Evolutionary conservation across 2,797 vertebrate species (phyloP).

Genomic region (Hapalemur alaotrensis): DNA sequence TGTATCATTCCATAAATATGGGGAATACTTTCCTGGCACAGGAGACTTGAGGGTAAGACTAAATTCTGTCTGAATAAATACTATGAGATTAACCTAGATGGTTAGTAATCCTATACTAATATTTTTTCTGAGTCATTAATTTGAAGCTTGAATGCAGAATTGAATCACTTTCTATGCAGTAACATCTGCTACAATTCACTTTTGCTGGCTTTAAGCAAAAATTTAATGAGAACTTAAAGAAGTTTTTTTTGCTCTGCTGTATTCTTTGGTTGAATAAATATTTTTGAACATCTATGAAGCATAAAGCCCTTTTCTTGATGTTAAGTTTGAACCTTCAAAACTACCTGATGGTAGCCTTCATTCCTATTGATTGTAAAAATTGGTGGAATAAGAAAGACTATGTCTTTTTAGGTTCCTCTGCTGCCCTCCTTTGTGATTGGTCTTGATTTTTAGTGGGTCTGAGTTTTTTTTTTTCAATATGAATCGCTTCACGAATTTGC

Average conservation of each 20-base stretch:
- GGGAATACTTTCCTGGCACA: conserved; percentile 95
- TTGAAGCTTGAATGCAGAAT: neutral
- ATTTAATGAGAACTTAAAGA: neutral
- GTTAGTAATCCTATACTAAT: neutral
- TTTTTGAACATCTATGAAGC: neutral
- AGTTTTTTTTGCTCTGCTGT: neutral
- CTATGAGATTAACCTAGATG: conserved; percentile 1
- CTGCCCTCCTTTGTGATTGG: neutral
- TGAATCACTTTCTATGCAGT: neutral
- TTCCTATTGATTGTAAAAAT: neutral
- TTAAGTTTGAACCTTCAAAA: neutral
- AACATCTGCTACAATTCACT: neutral
- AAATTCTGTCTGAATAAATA: conserved; percentile 25
- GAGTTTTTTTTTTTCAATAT: neutral
- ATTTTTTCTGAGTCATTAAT: conserved; percentile 13
- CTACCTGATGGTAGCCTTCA: neutral
- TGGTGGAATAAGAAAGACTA: neutral
- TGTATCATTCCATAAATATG: conserved; percentile 96
- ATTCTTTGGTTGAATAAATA: conserved; percentile 9
- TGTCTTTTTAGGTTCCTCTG: neutral
- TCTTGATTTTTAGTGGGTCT: conserved; percentile 10
- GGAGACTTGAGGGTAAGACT: conserved; percentile 93
- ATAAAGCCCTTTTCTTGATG: neutral
- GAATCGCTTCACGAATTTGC: no score
- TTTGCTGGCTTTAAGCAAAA: neutral